Base-by-base conservation (phyloP, 2,888 invertebrate species). In the Thecophora atra region DNA sequence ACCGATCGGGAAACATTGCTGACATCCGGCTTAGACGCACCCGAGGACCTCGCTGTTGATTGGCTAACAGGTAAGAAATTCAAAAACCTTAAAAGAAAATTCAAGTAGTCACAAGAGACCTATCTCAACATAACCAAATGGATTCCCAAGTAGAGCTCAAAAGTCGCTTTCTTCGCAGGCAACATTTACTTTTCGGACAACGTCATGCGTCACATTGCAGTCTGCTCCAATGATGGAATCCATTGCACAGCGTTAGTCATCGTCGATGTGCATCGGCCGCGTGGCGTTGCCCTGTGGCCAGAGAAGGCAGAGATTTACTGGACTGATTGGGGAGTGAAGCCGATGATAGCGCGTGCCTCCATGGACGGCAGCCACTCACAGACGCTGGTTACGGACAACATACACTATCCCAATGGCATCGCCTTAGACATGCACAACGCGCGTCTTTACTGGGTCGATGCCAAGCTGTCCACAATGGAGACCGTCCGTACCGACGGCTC, bases 391-490 rank as follows among this genome's bases (percentile, higher is more conserved):
- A 88, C 88, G 0, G 85, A 89, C 0, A 87, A 93, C 74, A 88
- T 93, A 28, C 86, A 87, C 26, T 95, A 94, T 92, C 96, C 98
- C 0, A 95, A 95, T 78, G 96, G 96, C 0, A 87, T 99, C 21
- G 90, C 95, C 0, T 83, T 98, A 56, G 98, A 98, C 84, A 90
- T 91, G 79, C 91, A 93, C 2, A 93, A 91, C 77, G 88, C 90
- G 56, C 89, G 96, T 13, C 86, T 99, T 6, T 99, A 97, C 85
- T 98, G 94, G 94, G 92, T 94, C 3, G 98, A 98, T 84, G 92
- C 91, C 13, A 91, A 91, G 81, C 81, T 90, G 51, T 89, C 88
- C 78, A 90, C 88, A 0, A 89, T 95, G 62, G 92, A 93, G 83
- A 90, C 91, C 64, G 87, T 90, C 5, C 86, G 86, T 0, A 82